Percentiles rank a stretch among this genome's conserved stretches.
Conservation (phyloP, 2,797 vertebrate species). For the Microchirus variegatus region DNA sequence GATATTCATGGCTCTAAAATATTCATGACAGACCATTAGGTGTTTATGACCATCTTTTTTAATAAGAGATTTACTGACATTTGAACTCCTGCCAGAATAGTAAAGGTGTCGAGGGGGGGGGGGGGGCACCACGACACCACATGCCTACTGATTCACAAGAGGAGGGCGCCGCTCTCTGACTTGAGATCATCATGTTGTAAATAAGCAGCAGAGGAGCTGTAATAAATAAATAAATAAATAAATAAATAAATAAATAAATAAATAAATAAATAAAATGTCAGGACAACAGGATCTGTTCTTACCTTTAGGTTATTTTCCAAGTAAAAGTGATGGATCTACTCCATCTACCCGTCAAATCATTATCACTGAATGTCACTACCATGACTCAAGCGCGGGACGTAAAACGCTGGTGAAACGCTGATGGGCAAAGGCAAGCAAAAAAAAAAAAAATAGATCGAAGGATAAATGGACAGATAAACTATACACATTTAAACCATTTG, state of each 20-base stretch:
- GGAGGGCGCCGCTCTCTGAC: slow-evolving; percentile 9
- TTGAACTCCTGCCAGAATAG: slow-evolving; percentile 63
- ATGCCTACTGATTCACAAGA: slow-evolving; percentile 56
- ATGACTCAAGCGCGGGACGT: slow-evolving; percentile 16
- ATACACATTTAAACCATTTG: slow-evolving; percentile 9
- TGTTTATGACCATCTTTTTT: slow-evolving; percentile 76
- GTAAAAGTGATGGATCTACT: slow-evolving; percentile 41
- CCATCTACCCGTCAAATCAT: slow-evolving; percentile 42
- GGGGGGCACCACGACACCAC: slow-evolving; percentile 15
- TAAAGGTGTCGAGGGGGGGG: slow-evolving; percentile 62
- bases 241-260: too few species aligned
- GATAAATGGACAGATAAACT: slow-evolving; percentile 7
- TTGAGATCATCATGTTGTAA: slow-evolving; percentile 29
- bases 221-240: slow-evolving; percentile 52
- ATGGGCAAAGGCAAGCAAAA: slow-evolving; percentile 15
- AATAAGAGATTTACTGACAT: slow-evolving; percentile 70
- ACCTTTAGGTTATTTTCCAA: slow-evolving; percentile 28
- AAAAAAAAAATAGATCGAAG: slow-evolving; percentile 5
- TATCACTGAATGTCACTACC: slow-evolving; percentile 27
- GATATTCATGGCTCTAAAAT: slow-evolving; percentile 70
- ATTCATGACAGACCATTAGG: slow-evolving; percentile 74
- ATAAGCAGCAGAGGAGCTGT: slow-evolving; percentile 42
- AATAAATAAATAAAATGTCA: slow-evolving; percentile 45
- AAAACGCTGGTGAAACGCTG: slow-evolving; percentile 7
- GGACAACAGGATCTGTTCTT: slow-evolving; percentile 34